A percentile compares a stretch with the other conserved stretches of the same genome.
Evolutionary conservation across 2,797 vertebrate genomes (phyloP).

Genomic region (Okamejei kenojei): DNA sequence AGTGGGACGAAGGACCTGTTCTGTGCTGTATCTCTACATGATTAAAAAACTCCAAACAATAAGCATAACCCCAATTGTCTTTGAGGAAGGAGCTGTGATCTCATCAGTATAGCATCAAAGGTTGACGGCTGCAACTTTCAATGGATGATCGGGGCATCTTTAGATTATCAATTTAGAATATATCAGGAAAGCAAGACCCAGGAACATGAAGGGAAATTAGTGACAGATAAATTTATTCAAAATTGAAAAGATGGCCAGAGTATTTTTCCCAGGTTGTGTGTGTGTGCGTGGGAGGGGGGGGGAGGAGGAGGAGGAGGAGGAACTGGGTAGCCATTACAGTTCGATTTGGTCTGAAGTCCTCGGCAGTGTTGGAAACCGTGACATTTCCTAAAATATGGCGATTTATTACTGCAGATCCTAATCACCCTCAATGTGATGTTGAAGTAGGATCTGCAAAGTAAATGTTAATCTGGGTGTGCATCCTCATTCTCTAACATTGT

Average conservation of each 20-base stretch:
- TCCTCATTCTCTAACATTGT: slow-evolving; percentile 42
- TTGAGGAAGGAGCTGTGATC: background rate
- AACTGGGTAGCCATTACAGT: background rate
- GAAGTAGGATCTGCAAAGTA: background rate
- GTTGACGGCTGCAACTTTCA: background rate
- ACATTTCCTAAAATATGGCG: background rate
- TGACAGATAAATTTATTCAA: background rate
- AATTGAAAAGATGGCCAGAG: no score
- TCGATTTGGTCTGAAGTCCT: background rate
- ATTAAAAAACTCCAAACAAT: background rate
- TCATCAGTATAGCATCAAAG: background rate
- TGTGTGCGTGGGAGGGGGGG: no score
- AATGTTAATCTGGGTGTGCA: background rate
- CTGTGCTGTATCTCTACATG: no score
- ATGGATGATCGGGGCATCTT: background rate
- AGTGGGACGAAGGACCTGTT: no score
- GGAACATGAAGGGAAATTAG: background rate
- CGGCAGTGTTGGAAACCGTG: background rate
- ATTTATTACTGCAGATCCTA: background rate
- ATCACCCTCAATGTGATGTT: background rate
- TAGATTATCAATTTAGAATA: background rate
- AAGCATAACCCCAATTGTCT: background rate
- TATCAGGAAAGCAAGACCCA: background rate
- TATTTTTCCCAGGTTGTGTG: no score
- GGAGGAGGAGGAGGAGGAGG: no score